Conservation (phyloP, 2,113 vertebrate genomes). For the Hyla sarda region DNA sequence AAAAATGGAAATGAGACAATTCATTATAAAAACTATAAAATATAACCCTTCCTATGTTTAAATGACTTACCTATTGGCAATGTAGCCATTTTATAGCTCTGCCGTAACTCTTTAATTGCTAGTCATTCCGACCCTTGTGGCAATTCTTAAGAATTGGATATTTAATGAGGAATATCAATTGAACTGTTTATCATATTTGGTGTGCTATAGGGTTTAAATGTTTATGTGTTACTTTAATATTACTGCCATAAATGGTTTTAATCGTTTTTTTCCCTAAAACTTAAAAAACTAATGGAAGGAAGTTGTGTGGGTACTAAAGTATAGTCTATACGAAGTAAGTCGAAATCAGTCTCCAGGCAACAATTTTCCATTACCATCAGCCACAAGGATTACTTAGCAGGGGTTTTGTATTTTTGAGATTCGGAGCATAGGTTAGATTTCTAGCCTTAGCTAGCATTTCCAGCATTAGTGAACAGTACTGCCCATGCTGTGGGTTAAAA, state of each 20-base stretch:
- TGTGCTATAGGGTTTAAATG: no score
- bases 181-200: neutral
- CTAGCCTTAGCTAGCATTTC: neutral
- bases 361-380: no score
- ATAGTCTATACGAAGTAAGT: no score
- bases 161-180: neutral
- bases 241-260: no score
- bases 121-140: neutral
- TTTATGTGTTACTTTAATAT: no score
- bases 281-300: no score
- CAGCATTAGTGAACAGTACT: neutral
- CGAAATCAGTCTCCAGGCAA: no score
- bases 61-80: conserved; percentile 47
- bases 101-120: conserved; percentile 6
- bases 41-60: conserved; percentile 11
- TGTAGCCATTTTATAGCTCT: conserved; percentile 9
- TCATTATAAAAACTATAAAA: conserved; percentile 34
- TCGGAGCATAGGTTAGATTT: no score
- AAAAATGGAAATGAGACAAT: conserved; percentile 34
- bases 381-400: no score
- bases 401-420: no score
- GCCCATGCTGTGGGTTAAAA: neutral
- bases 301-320: no score
- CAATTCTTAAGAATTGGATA: neutral
- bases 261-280: no score